Conservation (phyloP, 2,888 invertebrate genomes). For the Eristalis tenax region DNA sequence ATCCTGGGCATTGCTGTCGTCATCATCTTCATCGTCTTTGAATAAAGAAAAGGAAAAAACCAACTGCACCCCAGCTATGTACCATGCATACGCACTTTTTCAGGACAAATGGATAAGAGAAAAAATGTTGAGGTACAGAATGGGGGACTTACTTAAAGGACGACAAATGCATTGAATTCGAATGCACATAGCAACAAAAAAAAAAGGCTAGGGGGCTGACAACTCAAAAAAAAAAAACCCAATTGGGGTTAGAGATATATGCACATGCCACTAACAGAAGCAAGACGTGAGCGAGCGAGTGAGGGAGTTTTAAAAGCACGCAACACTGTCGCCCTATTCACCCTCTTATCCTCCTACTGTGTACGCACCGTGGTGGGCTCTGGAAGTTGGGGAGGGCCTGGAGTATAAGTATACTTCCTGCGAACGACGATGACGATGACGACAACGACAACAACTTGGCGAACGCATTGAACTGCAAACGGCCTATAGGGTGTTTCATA, state of each 20-base stretch:
- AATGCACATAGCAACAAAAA: background rate
- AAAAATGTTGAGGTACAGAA: background rate
- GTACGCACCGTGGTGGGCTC: background rate
- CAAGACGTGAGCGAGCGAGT: background rate
- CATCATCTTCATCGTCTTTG: too few species aligned
- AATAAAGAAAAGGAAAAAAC: background rate
- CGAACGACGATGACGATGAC: constrained; percentile 1
- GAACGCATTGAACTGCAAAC: constrained; percentile 44
- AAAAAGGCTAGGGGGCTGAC: background rate
- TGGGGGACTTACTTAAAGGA: background rate
- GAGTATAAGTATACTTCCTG: background rate
- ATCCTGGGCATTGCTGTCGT: too few species aligned
- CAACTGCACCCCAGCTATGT: background rate
- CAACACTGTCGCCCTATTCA: background rate
- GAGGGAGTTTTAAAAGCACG: background rate
- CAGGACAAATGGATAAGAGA: background rate
- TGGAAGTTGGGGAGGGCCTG: background rate
- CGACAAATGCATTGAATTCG: background rate
- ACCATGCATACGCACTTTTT: background rate
- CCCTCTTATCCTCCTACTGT: background rate
- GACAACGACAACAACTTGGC: constrained; percentile 35
- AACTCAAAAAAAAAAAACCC: background rate
- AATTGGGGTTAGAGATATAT: background rate
- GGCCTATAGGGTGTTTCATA: constrained; percentile 37
- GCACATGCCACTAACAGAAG: background rate